Evolutionary conservation across 2,888 invertebrate genomes (phyloP).

Genomic region (Marronus borbonicus): DNA sequence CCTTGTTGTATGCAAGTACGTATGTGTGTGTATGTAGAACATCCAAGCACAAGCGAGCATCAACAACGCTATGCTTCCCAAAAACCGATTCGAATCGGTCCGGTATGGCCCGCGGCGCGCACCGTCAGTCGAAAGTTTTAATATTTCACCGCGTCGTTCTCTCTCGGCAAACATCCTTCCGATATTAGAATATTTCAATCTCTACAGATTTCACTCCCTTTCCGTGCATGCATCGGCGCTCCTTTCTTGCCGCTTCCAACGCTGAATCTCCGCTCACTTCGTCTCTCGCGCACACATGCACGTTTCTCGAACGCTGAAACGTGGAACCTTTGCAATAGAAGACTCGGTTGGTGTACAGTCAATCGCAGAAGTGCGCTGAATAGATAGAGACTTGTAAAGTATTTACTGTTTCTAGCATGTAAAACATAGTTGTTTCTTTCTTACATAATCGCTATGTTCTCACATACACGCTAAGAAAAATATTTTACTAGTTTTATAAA

Average conservation of each 20-base stretch:
- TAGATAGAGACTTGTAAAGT: too few relatives aligned
- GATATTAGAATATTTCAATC: slow-evolving; percentile 71
- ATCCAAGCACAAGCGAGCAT: slow-evolving; percentile 37
- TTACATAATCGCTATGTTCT: too few relatives aligned
- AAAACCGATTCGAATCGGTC: slow-evolving; percentile 46
- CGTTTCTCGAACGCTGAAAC: background rate
- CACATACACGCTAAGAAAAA: too few relatives aligned
- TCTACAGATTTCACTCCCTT: slow-evolving; percentile 65
- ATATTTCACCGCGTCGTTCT: slow-evolving; percentile 62
- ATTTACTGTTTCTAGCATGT: too few relatives aligned
- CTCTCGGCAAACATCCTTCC: slow-evolving; percentile 62
- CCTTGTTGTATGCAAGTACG: too few relatives aligned
- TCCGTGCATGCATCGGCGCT: slow-evolving; percentile 48
- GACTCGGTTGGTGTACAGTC: too few relatives aligned
- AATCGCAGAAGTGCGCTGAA: too few relatives aligned
- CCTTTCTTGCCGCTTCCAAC: slow-evolving; percentile 12
- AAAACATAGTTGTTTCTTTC: too few relatives aligned
- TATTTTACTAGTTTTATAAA: too few relatives aligned
- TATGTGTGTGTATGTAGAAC: slow-evolving; percentile 37
- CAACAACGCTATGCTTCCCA: background rate
- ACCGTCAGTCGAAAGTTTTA: slow-evolving; percentile 60
- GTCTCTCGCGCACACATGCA: slow-evolving; percentile 6
- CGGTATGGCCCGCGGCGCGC: slow-evolving; percentile 57
- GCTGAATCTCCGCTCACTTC: background rate
- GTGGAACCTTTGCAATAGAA: too few relatives aligned